These are phyloP conservation scores for Petroica traversi DNA, from an alignment of 2,113 vertebrate species.

Conservation along the genomic window DNA sequence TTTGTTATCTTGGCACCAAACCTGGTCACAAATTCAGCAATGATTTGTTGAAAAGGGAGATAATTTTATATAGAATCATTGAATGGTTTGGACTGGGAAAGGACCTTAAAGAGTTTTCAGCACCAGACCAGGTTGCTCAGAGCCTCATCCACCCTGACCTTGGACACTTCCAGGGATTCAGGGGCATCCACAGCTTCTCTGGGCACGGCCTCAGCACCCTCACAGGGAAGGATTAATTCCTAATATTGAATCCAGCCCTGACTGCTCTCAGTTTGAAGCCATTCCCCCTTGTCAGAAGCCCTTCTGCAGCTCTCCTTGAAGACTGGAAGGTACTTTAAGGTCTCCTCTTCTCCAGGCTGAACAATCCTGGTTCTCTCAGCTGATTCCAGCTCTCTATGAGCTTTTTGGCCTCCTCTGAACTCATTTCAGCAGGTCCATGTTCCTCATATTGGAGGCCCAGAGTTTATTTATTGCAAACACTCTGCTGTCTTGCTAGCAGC, in stretches of 20 bases:
- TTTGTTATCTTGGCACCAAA: background rate
- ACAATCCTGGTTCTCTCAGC: background rate
- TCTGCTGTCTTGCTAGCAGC: background rate
- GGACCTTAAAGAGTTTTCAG: background rate
- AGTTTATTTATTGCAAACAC: background rate
- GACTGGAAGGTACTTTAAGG: background rate
- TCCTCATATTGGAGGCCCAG: fast-evolving
- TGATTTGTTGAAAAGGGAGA: background rate
- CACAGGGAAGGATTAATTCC: background rate
- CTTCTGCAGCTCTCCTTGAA: background rate
- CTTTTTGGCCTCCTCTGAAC: background rate
- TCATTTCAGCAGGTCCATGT: background rate
- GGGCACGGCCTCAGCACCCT: background rate
- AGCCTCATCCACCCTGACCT: fast-evolving
- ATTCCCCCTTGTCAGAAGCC: background rate
- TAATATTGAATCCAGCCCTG: background rate
- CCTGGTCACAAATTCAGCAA: background rate
- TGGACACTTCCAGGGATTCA: background rate
- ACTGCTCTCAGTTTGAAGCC: background rate
- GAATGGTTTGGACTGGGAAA: background rate
- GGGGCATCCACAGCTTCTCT: background rate
- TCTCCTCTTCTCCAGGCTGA: background rate
- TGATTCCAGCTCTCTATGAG: background rate
- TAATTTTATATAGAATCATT: background rate
- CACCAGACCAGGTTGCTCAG: background rate